A percentile compares a stretch with the other conserved stretches of the same genome.
phyloP scores from a whole-genome alignment of 2,888 invertebrate genomes.

The Ormyrus pomaceus region DNA sequence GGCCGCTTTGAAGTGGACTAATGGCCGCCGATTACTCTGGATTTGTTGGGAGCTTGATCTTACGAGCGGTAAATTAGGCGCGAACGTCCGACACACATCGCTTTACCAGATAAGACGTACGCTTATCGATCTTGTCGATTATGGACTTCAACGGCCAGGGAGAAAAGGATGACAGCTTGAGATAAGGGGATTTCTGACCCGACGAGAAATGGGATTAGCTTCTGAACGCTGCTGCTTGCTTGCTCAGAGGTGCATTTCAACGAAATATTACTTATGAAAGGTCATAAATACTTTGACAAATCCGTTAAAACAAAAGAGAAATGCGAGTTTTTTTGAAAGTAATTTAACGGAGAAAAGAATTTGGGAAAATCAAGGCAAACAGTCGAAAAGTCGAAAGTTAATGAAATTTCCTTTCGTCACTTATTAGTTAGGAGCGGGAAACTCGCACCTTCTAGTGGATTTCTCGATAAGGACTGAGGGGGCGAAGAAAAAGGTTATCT shows the following conservation, averaged over 20 bases:
- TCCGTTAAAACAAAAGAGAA: too few species aligned
- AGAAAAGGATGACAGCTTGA: background rate
- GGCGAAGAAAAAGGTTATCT: conserved; percentile 68
- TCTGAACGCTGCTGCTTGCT: too few species aligned
- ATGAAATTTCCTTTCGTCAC: conserved; percentile 9
- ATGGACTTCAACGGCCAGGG: background rate
- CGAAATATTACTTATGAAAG: too few species aligned
- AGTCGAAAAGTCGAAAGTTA: too few species aligned
- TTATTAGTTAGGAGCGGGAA: conserved; percentile 67
- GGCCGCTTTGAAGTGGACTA: conserved; percentile 50
- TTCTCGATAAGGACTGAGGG: conserved; percentile 69
- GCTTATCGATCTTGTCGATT: conserved; percentile 49
- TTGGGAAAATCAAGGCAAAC: too few species aligned
- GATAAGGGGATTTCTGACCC: too few species aligned
- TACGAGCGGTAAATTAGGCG: conserved; percentile 53
- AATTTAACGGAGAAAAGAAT: too few species aligned
- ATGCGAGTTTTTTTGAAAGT: too few species aligned
- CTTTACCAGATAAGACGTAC: conserved; percentile 20
- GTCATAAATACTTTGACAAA: too few species aligned
- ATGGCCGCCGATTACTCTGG: conserved; percentile 49
- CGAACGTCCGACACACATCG: conserved; percentile 24
- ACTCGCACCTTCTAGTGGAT: conserved; percentile 46
- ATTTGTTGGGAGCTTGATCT: conserved; percentile 48
- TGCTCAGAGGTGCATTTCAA: too few species aligned
- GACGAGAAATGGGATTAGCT: too few species aligned